These are phyloP conservation scores for Pogoniulus pusillus DNA, from an alignment of 2,797 vertebrate species.

Conservation along the genomic window DNA sequence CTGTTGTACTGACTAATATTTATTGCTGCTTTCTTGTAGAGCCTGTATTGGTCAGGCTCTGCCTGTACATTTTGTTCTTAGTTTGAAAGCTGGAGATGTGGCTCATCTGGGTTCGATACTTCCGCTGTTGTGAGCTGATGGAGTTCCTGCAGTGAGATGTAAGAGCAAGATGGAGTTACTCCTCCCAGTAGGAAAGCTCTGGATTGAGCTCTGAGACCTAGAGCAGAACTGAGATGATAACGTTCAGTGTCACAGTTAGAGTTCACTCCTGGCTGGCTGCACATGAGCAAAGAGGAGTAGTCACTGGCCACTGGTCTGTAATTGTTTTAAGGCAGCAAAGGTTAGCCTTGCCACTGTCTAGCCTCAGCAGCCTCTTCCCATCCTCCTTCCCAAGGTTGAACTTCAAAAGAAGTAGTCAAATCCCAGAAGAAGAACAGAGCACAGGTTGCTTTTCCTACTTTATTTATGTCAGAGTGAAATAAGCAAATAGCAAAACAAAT, in stretches of 20 bases:
- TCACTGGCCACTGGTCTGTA: fast-evolving
- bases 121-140: fast-evolving
- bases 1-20: not conserved
- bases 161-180: not conserved
- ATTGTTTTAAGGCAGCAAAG: not conserved
- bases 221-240: not conserved
- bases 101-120: not conserved
- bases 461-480: not conserved
- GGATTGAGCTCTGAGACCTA: not conserved
- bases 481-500: not conserved
- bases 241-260: fast-evolving
- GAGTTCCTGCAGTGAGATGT: fast-evolving
- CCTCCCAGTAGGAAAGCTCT: not conserved
- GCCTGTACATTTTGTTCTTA: slow-evolving; percentile 15
- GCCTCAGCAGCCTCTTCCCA: not conserved
- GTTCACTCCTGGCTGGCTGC: not conserved
- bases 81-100: not conserved
- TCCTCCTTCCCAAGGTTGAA: not conserved
- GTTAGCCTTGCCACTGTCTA: fast-evolving
- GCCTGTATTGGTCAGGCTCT: not conserved
- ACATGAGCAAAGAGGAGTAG: not conserved
- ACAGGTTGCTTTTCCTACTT: not conserved
- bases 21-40: not conserved
- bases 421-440: not conserved
- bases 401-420: not conserved